A percentile compares a stretch with the other conserved stretches of the same genome.
phyloP scores from a whole-genome alignment of 1,140 invertebrate species.

The Eurytemora carolleeae region DNA sequence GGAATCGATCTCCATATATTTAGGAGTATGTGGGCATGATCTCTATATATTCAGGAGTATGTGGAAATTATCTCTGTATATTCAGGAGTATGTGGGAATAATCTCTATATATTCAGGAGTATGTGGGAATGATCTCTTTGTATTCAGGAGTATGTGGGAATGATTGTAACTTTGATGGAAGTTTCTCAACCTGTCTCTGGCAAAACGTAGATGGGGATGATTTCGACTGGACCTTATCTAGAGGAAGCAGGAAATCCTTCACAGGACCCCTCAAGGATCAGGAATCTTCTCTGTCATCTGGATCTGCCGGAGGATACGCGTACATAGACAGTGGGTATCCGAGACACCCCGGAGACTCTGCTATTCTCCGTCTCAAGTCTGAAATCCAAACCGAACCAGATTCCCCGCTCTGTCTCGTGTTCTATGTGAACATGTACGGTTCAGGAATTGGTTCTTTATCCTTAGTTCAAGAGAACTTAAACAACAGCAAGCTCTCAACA shows the following conservation, averaged over 20 bases:
- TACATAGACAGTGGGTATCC: constrained; percentile 42
- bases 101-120: too few species aligned
- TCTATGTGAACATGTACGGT: not conserved
- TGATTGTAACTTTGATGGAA: too few species aligned
- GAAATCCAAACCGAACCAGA: not conserved
- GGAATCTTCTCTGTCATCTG: constrained; percentile 33
- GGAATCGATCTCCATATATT: too few species aligned
- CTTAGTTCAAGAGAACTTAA: not conserved
- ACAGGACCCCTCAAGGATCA: constrained; percentile 41
- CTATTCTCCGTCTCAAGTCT: constrained; percentile 35
- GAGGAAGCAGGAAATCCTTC: constrained; percentile 38
- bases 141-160: too few species aligned
- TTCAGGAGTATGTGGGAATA: too few species aligned
- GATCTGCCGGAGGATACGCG: constrained; percentile 39
- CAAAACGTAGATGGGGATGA: not conserved
- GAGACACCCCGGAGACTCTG: constrained; percentile 36
- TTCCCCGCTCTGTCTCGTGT: not conserved
- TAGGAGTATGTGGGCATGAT: too few species aligned
- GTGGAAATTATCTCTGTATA: too few species aligned
- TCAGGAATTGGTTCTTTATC: not conserved
- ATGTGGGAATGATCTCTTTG: too few species aligned
- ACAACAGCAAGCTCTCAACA: not conserved
- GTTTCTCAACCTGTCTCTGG: too few species aligned
- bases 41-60: too few species aligned
- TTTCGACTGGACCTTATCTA: constrained; percentile 15